Evolutionary conservation across 2,113 vertebrate genomes (phyloP), one percentile per base, ranked within the genome.

Genomic region (Xiphias gladius): DNA sequence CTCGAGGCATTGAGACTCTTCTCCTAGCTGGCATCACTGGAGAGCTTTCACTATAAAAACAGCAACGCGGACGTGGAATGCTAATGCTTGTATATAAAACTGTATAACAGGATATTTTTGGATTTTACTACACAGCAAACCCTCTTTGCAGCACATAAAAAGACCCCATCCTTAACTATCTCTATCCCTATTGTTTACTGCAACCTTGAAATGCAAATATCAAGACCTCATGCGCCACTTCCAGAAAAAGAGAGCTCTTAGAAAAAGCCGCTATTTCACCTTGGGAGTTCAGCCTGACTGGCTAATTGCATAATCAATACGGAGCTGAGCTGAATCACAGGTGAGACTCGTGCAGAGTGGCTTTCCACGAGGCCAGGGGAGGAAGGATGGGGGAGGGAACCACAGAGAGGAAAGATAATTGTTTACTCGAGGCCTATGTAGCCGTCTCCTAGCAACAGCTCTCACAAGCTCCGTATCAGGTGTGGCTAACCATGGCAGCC

Each of bases 361-460:
- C 69, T 91, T 83, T 89, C 68, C 85, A 86, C 55, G 6, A 50
- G 48, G 73, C 91, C 85, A 79, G 55, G 70, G 13, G 50, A 78
- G 68, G 76, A 68, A 13, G 70, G 74, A 10, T 39, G 62, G 76
- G 83, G 87, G 80, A 78, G 77, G 88, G 81, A 76, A 83, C 50
- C 73, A 43, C 73, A 80, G 93, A 92, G 85, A 88, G 80, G 91
- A 79, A 85, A 94, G 86, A 92, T 95, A 95, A 97, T 96, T 96
- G 95, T 96, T 96, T 96, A 97, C 95, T 96, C 94, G 92, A 95
- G 93, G 95, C 93, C 94, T 95, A 94, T 95, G 95, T 92, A 88
- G 88, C 84, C 69, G 93, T 97, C 94, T 93, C 97, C 96, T 96
- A 96, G 97, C 96, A 97, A 97, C 96, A 87, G 79, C 89, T 81